Evolutionary conservation across 1,140 invertebrate species (phyloP), one percentile per base, ranked within the genome.

Genomic region (Heliconius hewitsoni): DNA sequence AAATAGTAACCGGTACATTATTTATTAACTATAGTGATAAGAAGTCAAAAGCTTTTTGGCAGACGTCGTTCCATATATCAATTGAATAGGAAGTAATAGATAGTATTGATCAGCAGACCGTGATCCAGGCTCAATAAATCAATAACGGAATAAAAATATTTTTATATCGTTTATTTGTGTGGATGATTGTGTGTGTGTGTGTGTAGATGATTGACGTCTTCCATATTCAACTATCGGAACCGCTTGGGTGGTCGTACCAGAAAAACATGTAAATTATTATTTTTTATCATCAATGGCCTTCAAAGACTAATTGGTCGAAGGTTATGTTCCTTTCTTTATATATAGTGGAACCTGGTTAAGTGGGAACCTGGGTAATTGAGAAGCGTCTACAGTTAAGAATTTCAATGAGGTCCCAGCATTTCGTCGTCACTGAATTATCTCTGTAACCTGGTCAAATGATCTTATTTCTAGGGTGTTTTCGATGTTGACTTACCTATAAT

Each of bases 181-280:
- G n/a, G 50, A 71, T 71, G 37, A 30, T 70, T 74, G 60, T 81
- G 42, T 74, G 34, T 37, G 34, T 37, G 71, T 37, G 60, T 74
- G 60, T 81, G 42, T 74, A 77, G 78, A 77, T 77, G 76, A 81
- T 74, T 81, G 80, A 81, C 76, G 80, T 73, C 77, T 77, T 74
- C 77, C n/a, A 73, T 78, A 42, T 78, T 78, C 9, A 18, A 42
- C 34, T 46, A 60, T 70, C 30, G 27, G 37, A 78, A 37, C 39
- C 50, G 23, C n/a, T 42, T 76, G 74, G 74, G 60, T 75, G 74
- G 74, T 66, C 57, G 13, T 18, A 4, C 60, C 46, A 75, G 13
- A 72, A 39, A 72, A 72, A 72, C 19, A 72, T 72, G 8, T 72
- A 8, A 4, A 13, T 71, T 16, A 23, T n/a, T 60, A 23, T 66